Evolutionary conservation across 1,140 invertebrate species (phyloP).

Genomic region (Thalassaphorura encarpata): DNA sequence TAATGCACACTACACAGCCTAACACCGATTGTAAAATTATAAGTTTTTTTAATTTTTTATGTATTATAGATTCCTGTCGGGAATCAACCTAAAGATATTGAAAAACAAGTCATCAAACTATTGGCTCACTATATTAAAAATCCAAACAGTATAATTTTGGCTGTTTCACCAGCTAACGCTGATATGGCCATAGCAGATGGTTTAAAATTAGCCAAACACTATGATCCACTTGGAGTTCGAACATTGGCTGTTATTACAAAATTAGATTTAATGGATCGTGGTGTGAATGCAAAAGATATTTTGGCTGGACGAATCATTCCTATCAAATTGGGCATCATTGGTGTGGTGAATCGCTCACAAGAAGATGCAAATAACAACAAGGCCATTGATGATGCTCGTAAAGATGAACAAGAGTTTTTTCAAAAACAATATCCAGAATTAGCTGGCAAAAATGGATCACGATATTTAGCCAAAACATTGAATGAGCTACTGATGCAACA

Average conservation of each 20-base stretch:
- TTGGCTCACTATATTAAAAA: conserved; percentile 36
- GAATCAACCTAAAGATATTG: conserved; percentile 39
- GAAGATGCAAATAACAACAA: conserved; percentile 93
- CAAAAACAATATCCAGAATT: conserved; percentile 94
- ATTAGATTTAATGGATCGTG: conserved; percentile 95
- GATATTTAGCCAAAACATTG: conserved; percentile 89
- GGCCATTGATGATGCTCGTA: conserved; percentile 66
- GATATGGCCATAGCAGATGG: conserved; percentile 50
- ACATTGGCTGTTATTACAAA: conserved; percentile 59
- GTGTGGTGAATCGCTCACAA: conserved; percentile 95
- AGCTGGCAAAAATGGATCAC: conserved; percentile 87
- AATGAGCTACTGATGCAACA: conserved; percentile 97
- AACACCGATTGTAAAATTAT: neutral
- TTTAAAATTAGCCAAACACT: conserved; percentile 46
- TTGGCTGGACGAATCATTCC: conserved; percentile 94
- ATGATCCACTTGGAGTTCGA: conserved; percentile 46
- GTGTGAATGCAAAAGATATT: conserved; percentile 97
- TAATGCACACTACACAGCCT: neutral
- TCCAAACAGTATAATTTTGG: conserved; percentile 38
- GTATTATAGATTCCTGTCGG: conserved; percentile 35
- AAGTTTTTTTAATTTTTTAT: neutral
- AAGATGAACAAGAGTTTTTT: conserved; percentile 85
- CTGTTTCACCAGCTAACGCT: conserved; percentile 48
- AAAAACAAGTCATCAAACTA: conserved; percentile 35
- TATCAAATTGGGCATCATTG: conserved; percentile 95